These are phyloP conservation scores for Brachylomia viminalis DNA, from an alignment of 2,888 invertebrate species.

Conservation along the genomic window DNA sequence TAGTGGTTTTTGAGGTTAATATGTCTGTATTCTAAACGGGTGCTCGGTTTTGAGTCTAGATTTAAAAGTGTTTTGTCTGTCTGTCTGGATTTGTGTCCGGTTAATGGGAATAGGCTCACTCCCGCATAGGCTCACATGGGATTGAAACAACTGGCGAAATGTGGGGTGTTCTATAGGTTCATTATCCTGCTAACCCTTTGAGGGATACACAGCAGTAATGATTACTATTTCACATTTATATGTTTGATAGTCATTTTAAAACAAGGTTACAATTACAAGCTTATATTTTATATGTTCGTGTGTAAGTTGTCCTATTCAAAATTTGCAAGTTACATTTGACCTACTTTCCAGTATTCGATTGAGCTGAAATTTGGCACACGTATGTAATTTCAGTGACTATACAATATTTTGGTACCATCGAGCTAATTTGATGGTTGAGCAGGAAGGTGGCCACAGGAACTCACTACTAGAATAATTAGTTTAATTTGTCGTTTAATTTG, in stretches of 20 bases:
- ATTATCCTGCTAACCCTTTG: background rate
- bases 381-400: too few species aligned
- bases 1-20: constrained; percentile 31
- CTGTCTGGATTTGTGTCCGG: background rate
- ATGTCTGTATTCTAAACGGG: background rate
- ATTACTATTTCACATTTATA: background rate
- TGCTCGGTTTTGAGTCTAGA: background rate
- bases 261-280: too few species aligned
- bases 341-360: too few species aligned
- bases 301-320: too few species aligned
- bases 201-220: background rate
- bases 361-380: too few species aligned
- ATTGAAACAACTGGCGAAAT: background rate
- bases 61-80: background rate
- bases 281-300: too few species aligned
- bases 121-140: background rate
- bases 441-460: too few species aligned
- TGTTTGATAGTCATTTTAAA: background rate
- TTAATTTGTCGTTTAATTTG: too few species aligned
- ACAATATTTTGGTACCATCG: too few species aligned
- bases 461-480: too few species aligned
- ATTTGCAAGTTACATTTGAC: too few species aligned
- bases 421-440: too few species aligned
- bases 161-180: background rate
- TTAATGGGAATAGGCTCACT: background rate